Base-by-base conservation (phyloP, 1,140 invertebrate genomes). In the Dreissena rostriformis region DNA sequence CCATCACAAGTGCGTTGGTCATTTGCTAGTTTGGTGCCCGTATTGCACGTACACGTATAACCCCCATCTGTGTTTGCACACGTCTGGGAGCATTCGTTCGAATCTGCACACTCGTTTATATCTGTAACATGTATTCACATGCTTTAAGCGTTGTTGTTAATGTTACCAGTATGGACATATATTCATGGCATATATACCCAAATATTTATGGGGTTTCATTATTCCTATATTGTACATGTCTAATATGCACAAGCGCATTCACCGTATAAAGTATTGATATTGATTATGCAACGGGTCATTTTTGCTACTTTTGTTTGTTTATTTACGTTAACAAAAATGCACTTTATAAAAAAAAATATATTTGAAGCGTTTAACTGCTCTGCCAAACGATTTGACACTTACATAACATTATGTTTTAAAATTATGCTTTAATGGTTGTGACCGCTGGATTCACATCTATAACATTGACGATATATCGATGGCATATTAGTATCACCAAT, bases 11-110 rank as follows among this genome's bases (percentile, higher is more conserved):
- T 77, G n/a, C 19, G 22, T 55, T 65, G 67, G 53, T 86, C 68
- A 22, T 57, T 19, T 19, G 24, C 79, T 7, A 86, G 28, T 51
- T 65, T 71, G 66, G 52, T 81, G 22, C 84, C 77, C 5, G 39
- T 39, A 29, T 80, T 55, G 63, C 84, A 85, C 14, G 15, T n/a
- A 70, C 84, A 85, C 12, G 61, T 29, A 53, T 70, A 85, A 61
- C 71, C 68, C 5, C 78, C 84, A 15, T 52, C 29, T 26, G 26
- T 70, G 53, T 85, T 85, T 26, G 17, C 57, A 55, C 84, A 85
- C 7, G 15, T 55, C 24, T 85, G 84, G 11, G 70, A 51, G 52
- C 84, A 86, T 14, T 49, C n/a, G 24, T 67, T 74, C 24, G 14
- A 14, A 29, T 61, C 39, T 17, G 8, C 29, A 74, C 79, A 82